phyloP scores from a whole-genome alignment of 1,140 invertebrate genomes.

The Eubasilissa regina region DNA sequence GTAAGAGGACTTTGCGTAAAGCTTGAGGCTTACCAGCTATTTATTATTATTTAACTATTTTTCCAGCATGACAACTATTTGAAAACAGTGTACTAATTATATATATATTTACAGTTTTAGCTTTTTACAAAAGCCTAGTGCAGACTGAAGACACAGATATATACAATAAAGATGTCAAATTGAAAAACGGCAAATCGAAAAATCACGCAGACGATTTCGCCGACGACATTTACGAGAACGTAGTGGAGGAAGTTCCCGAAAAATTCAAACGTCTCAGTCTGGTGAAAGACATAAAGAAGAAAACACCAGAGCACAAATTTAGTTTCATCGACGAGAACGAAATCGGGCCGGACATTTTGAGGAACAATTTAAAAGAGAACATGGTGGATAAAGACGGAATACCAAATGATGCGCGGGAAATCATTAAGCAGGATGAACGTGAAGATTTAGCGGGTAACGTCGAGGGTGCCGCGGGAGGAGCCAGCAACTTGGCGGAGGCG shows the following conservation, averaged over 20 bases:
- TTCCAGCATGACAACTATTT: not conserved
- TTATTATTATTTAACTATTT: not conserved
- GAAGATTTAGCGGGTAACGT: constrained; percentile 15
- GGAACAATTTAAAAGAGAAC: constrained; percentile 45
- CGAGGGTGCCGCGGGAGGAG: constrained; percentile 64
- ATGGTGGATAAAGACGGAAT: constrained; percentile 52
- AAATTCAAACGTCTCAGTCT: constrained; percentile 27
- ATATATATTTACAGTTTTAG: constrained; percentile 48
- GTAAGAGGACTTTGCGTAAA: not conserved
- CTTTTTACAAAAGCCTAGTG: constrained; percentile 54
- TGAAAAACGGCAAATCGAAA: constrained; percentile 36
- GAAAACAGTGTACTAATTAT: not conserved
- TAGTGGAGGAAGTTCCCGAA: constrained; percentile 14
- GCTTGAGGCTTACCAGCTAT: not conserved
- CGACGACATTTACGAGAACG: constrained; percentile 50
- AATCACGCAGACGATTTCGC: constrained; percentile 54
- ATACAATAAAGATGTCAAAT: constrained; percentile 44
- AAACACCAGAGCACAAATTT: constrained; percentile 44
- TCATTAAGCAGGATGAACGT: constrained; percentile 48
- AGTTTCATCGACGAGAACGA: constrained; percentile 56
- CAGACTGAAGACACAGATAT: constrained; percentile 46
- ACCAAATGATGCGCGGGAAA: constrained; percentile 56
- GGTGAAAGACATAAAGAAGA: constrained; percentile 50
- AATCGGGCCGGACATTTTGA: constrained; percentile 49
- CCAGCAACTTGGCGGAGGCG: constrained; percentile 75